Evolutionary conservation across 2,888 invertebrate genomes (phyloP), one percentile per base, ranked within the genome.

Genomic region (Tanaodytes sp.): DNA sequence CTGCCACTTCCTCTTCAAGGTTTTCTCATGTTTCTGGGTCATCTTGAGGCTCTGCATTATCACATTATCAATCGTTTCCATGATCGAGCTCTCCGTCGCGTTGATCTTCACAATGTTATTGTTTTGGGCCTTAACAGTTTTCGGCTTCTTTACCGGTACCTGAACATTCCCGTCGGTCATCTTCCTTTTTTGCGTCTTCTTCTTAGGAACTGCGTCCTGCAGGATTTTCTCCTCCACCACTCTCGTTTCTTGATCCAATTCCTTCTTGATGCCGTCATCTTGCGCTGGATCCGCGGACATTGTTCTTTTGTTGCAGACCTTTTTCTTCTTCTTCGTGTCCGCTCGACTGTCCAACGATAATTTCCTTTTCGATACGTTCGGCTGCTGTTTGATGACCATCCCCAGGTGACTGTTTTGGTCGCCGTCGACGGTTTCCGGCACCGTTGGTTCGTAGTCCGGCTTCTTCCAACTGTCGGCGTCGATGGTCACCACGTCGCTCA

Each of bases 401-500:
- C 16, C 30, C 31, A 27, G 33, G 15, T 14, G 51, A 23, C n/a
- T 42, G 27, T 45, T 45, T 20, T 27, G 33, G 11, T 71, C 61
- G 8, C 49, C 57, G 42, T 71, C 65, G 2, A 62, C 76, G 5
- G 77, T 76, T 61, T 84, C 85, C 48, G 78, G 74, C 1, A 81
- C 84, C 15, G 82, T 82, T 20, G 83, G 73, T 58, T 84, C 84
- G 54, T 85, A 85, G 73, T 84, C 83, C 2, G 84, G 83, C 51
- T 85, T 85, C 46, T 82, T 82, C 84, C 84, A 84, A 51, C 68
- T 77, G 15, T 79, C 88, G 20, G 85, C 86, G 69, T 88, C 86
- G 42, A 88, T 87, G 19, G 88, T 87, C 57, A 87, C 87, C 54
- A 87, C 88, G 68, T 88, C 88, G 68, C 87, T 88, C 2, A 85